A percentile compares a stretch with the other conserved stretches of the same genome.
Conservation (phyloP, 1,140 invertebrate genomes). For the Megalonaias nervosa region DNA sequence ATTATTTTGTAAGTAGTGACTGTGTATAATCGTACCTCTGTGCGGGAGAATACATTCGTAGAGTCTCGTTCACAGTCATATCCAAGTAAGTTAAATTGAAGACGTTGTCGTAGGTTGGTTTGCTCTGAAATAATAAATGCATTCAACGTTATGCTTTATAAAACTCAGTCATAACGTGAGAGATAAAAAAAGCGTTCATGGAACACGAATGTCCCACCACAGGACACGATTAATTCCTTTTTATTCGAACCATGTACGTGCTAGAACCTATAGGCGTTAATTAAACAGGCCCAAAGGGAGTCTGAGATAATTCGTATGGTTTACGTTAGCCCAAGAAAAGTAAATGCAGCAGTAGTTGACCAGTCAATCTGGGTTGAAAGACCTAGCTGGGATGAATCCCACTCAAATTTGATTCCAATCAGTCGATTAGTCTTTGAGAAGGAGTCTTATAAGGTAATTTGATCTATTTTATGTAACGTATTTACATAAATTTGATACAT, state of each 20-base stretch:
- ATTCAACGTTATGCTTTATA: neutral
- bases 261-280: neutral
- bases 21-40: neutral
- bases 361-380: no score
- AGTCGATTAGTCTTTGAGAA: no score
- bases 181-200: no score
- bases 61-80: slow-evolving; percentile 23
- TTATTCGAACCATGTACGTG: neutral
- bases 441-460: no score
- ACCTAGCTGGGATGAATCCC: no score
- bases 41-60: slow-evolving; percentile 35
- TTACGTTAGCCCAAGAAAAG: no score
- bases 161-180: neutral
- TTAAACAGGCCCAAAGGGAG: neutral
- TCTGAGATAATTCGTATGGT: neutral
- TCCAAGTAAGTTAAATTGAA: slow-evolving; percentile 24
- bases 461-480: no score
- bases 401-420: no score
- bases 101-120: slow-evolving; percentile 36
- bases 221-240: neutral
- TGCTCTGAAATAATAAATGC: slow-evolving; percentile 7
- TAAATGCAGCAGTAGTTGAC: no score
- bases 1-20: no score
- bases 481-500: no score
- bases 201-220: no score